Percentiles rank a stretch among this genome's conserved stretches.
Evolutionary conservation across 2,888 invertebrate genomes (phyloP).

Genomic region (Emesis russula): DNA sequence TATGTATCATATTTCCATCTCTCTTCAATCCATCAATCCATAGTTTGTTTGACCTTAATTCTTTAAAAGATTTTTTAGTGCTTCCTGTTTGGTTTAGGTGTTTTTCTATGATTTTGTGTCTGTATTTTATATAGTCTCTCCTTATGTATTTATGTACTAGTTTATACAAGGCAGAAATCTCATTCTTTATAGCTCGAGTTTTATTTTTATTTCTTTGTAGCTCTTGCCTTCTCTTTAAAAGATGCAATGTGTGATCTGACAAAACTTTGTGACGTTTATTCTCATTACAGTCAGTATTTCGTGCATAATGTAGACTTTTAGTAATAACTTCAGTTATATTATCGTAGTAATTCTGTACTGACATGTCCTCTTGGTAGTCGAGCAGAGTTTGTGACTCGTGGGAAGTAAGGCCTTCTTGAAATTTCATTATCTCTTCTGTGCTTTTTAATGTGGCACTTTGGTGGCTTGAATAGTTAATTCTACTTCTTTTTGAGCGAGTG

Average conservation of each 20-base stretch:
- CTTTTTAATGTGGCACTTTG: no score
- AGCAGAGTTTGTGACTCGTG: no score
- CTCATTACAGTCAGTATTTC: no score
- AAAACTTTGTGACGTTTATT: neutral
- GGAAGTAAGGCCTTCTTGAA: no score
- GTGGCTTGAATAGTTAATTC: no score
- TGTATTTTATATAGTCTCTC: conserved; percentile 22
- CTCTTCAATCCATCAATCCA: neutral
- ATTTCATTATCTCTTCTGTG: no score
- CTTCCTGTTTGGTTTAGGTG: conserved; percentile 15
- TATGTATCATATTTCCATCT: neutral
- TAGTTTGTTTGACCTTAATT: neutral
- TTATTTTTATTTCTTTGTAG: neutral
- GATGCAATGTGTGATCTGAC: neutral
- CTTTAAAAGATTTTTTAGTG: conserved; percentile 31
- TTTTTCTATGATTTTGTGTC: conserved; percentile 13
- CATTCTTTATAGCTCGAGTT: neutral
- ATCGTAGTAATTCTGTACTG: no score
- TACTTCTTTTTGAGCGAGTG: no score
- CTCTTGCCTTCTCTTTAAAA: neutral
- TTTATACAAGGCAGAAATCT: neutral
- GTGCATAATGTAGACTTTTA: no score
- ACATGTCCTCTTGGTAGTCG: no score
- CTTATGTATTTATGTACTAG: neutral
- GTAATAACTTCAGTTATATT: no score